Base-by-base conservation (phyloP, 2,888 invertebrate species). In the Calephelis perditalis region DNA sequence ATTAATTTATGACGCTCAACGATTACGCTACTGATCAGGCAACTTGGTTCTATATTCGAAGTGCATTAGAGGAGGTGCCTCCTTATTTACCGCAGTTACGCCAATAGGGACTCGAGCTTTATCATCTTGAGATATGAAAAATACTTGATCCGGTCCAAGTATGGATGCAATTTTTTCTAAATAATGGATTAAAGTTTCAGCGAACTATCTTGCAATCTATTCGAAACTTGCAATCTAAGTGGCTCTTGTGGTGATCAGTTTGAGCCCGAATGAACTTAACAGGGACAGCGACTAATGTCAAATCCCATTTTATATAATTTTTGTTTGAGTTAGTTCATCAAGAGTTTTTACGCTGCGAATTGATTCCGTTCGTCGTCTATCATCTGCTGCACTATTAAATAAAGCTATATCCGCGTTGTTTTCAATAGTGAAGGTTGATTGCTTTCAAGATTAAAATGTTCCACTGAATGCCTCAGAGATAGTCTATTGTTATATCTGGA, bases 51-150 rank as follows among this genome's bases (percentile, higher is more conserved):
- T 59, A 64, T 69, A 69, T 63, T 68, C 66, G 55, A 69, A 40
- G 47, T 68, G 68, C 65, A 68, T 70, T 65, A 70, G 47, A 59
- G 68, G 63, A 63, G 65, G 70, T 45, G 63, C 65, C 63, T 73
- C 69, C 57, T 73, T 76, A 58, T 78, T 77, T 60, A 77, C 84
- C 44, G n/a, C n/a, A n/a, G n/a, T n/a, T n/a, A n/a, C n/a, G n/a
- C n/a, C n/a, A n/a, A n/a, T n/a, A n/a, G n/a, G n/a, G n/a, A n/a
- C n/a, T n/a, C n/a, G n/a, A n/a, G n/a, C n/a, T n/a, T n/a, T n/a
- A n/a, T n/a, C n/a, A 6, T 44, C 44, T 44, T 44, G 44, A 44
- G 44, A 44, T 44, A 44, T 44, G 44, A 44, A 44, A 44, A 44
- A 44, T 44, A 68, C 71, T 66, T 65, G 66, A 59, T 70, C 63